phyloP scores from a whole-genome alignment of 2,888 invertebrate species.

The Dryobotodes eremita region DNA sequence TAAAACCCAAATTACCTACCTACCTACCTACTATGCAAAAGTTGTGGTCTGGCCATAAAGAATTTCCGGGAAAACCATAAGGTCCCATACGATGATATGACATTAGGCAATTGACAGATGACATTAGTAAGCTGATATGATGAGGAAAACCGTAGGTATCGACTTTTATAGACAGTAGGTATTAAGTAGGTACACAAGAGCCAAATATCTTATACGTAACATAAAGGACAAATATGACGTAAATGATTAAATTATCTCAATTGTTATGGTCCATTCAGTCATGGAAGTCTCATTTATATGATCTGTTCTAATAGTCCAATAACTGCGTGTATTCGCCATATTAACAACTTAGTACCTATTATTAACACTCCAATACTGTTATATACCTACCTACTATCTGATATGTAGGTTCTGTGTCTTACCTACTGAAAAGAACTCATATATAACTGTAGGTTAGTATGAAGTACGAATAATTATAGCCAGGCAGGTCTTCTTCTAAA shows the following conservation, averaged over 20 bases:
- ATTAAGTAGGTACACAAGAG: not conserved
- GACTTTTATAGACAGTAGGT: not conserved
- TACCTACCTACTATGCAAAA: not conserved
- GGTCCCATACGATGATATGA: not conserved
- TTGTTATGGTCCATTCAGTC: conserved; percentile 52
- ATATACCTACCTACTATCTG: not conserved
- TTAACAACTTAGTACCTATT: conserved; percentile 9
- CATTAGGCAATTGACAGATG: not conserved
- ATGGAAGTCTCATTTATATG: conserved; percentile 35
- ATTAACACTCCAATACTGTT: not conserved
- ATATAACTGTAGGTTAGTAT: not conserved
- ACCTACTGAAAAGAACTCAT: not conserved
- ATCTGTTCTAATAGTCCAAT: conserved; percentile 26
- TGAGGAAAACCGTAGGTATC: conserved; percentile 16
- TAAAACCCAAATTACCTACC: not conserved
- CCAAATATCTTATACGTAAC: conserved; percentile 8
- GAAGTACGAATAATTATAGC: conserved; percentile 3
- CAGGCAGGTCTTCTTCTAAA: not conserved
- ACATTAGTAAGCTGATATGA: conserved; percentile 1
- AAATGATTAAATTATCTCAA: conserved; percentile 43
- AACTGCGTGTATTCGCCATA: not conserved
- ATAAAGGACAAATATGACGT: conserved; percentile 29
- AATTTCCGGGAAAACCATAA: conserved; percentile 8
- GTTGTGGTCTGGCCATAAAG: not conserved
- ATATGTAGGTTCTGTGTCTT: not conserved